Percentiles rank a stretch among this genome's conserved stretches.
Conservation (phyloP, 2,888 invertebrate species). For the Hirtodrosophila histrioides region DNA sequence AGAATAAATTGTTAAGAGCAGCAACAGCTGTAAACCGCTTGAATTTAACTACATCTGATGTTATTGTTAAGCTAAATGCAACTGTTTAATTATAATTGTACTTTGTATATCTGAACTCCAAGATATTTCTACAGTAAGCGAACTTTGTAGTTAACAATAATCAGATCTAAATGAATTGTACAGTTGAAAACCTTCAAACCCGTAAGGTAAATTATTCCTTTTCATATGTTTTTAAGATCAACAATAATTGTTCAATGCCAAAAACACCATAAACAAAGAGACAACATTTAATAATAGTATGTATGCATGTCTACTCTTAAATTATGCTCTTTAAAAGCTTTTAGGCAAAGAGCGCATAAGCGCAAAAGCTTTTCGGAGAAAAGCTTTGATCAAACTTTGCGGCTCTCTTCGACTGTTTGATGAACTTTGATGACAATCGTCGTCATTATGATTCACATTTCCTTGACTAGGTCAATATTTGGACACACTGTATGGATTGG, state of each 20-base stretch:
- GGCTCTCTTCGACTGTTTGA: constrained; percentile 15
- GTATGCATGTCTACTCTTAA: constrained; percentile 26
- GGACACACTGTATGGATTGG: constrained; percentile 30
- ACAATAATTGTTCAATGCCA: constrained; percentile 39
- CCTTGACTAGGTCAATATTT: constrained; percentile 76
- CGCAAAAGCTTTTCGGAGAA: constrained; percentile 33
- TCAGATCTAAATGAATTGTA: background rate
- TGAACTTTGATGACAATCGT: constrained; percentile 33
- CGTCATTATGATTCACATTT: constrained; percentile 49
- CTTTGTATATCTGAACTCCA: background rate
- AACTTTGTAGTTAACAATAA: too few relatives aligned
- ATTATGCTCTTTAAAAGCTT: constrained; percentile 33
- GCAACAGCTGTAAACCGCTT: constrained; percentile 28
- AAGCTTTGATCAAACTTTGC: constrained; percentile 2
- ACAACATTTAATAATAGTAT: background rate
- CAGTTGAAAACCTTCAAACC: constrained; percentile 44
- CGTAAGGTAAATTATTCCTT: constrained; percentile 46
- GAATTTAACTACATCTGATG: constrained; percentile 20
- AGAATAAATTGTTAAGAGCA: constrained; percentile 1
- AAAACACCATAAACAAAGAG: constrained; percentile 21
- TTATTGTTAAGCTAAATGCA: constrained; percentile 26
- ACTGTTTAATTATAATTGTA: constrained; percentile 4
- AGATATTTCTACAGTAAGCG: constrained; percentile 1
- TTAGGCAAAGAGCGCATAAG: constrained; percentile 5
- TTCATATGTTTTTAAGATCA: constrained; percentile 29